A percentile compares a stretch with the other conserved stretches of the same genome.
Evolutionary conservation across 2,797 vertebrate species (phyloP).

Genomic region (Tinamus major): DNA sequence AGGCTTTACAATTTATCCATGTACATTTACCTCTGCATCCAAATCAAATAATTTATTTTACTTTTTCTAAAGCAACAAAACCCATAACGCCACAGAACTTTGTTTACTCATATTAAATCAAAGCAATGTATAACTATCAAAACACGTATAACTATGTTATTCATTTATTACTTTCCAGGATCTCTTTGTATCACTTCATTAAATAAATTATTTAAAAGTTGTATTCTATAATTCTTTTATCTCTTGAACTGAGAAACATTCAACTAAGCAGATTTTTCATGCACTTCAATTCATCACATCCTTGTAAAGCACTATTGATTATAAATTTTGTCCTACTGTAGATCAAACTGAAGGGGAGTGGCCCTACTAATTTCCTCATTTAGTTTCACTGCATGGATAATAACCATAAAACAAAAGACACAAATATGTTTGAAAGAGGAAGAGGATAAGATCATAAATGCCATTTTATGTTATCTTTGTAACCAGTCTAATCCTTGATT

Average conservation of each 20-base stretch:
- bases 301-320: neutral
- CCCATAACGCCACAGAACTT: neutral
- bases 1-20: neutral
- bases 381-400: neutral
- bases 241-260: neutral
- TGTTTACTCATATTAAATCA: neutral
- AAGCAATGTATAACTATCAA: neutral
- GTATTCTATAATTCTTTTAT: neutral
- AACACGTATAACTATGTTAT: neutral
- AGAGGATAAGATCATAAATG: slow-evolving; percentile 1
- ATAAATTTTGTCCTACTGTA: neutral
- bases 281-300: neutral
- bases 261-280: neutral
- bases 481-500: neutral
- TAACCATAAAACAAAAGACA: neutral
- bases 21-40: neutral
- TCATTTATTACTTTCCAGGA: neutral
- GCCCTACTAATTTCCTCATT: neutral
- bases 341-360: neutral
- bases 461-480: neutral
- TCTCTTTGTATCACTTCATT: neutral
- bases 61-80: neutral
- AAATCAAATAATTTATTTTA: neutral
- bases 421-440: neutral
- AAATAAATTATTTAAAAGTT: neutral